Conservation (phyloP, 2,113 vertebrate species). For the Hemiprocne comata region DNA sequence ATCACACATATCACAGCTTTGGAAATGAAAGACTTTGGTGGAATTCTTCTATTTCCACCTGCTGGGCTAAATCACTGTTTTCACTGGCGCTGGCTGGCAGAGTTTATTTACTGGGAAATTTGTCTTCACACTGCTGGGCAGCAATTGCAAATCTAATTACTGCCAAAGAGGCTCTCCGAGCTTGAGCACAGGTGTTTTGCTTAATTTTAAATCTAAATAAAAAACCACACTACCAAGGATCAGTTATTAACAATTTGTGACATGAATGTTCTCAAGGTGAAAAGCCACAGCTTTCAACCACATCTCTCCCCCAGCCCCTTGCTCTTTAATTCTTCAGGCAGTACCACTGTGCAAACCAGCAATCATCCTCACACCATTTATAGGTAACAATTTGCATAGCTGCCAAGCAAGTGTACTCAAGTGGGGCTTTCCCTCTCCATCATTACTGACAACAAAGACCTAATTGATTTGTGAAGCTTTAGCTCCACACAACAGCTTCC, state of each 20-base stretch:
- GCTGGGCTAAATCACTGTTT: not conserved
- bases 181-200: not conserved
- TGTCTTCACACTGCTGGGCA: not conserved
- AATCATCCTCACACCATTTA: not conserved
- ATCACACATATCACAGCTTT: not conserved
- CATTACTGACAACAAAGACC: not conserved
- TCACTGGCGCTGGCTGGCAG: not conserved
- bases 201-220: conserved; percentile 34
- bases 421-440: not conserved
- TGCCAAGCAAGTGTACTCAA: not conserved
- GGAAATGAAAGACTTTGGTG: not conserved
- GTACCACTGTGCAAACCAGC: not conserved
- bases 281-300: not conserved
- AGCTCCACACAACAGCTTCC: not conserved
- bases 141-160: conserved; percentile 29
- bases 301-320: not conserved
- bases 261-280: not conserved
- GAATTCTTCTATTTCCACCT: not conserved
- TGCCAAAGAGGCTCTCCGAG: not conserved
- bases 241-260: not conserved
- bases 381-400: not conserved
- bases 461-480: not conserved
- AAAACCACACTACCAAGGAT: not conserved
- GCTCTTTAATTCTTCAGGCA: not conserved
- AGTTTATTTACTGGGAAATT: not conserved